These are phyloP conservation scores for Epinotia ramella DNA, from an alignment of 2,888 invertebrate species.

Conservation along the genomic window DNA sequence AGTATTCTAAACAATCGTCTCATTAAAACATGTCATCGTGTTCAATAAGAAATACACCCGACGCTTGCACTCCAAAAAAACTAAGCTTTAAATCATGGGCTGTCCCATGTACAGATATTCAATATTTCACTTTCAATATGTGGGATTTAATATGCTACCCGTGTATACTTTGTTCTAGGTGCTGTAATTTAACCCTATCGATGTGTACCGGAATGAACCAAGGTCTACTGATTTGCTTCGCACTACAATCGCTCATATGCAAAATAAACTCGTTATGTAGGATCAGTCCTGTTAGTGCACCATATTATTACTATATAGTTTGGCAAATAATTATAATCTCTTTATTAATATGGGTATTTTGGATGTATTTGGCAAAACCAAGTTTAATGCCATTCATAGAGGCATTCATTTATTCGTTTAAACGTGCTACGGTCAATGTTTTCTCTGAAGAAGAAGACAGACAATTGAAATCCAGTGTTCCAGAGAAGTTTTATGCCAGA, in stretches of 20 bases:
- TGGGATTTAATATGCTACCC: conserved; percentile 78
- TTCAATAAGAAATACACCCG: neutral
- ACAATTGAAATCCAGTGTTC: neutral
- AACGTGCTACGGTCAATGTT: neutral
- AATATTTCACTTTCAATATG: conserved; percentile 68
- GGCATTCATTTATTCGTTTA: conserved; percentile 54
- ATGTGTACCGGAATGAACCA: conserved; percentile 72
- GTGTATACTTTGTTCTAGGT: conserved; percentile 65
- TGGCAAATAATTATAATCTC: conserved; percentile 71
- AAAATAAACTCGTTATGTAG: conserved; percentile 69
- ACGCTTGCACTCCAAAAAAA: neutral
- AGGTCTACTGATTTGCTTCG: conserved; percentile 73
- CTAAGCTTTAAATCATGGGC: neutral
- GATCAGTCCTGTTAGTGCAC: conserved; percentile 72
- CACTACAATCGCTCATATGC: conserved; percentile 74
- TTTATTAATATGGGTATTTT: conserved; percentile 60
- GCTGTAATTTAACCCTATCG: conserved; percentile 68
- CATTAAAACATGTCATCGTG: conserved; percentile 1
- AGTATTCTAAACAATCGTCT: too few relatives aligned
- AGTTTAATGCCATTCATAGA: conserved; percentile 65
- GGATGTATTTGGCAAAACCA: conserved; percentile 64
- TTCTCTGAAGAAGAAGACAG: neutral
- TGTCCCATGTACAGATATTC: conserved; percentile 51
- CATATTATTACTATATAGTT: conserved; percentile 76
- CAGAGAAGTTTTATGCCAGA: neutral